These are phyloP conservation scores for Adelphocoris suturalis DNA, from an alignment of 2,888 invertebrate genomes.

Conservation along the genomic window DNA sequence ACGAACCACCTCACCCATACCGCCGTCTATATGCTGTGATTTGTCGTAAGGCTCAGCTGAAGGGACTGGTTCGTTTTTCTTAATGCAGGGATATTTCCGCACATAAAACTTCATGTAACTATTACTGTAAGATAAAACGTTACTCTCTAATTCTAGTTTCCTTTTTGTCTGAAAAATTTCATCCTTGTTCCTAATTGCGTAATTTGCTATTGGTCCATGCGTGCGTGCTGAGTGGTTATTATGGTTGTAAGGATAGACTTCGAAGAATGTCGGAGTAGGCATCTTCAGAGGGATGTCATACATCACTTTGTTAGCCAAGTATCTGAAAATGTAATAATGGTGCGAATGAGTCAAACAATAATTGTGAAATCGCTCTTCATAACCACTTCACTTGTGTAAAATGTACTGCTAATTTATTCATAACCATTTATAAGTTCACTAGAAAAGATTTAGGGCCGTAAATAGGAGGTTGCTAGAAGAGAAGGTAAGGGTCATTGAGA, in stretches of 20 bases:
- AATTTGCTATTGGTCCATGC: conserved; percentile 17
- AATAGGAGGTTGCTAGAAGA: too few relatives aligned
- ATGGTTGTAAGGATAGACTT: conserved; percentile 54
- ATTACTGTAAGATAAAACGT: conserved; percentile 57
- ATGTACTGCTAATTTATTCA: too few relatives aligned
- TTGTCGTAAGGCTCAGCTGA: conserved; percentile 36
- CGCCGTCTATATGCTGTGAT: background rate
- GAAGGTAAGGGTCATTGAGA: too few relatives aligned
- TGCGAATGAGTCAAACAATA: too few relatives aligned
- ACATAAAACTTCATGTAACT: conserved; percentile 53
- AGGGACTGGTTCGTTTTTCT: conserved; percentile 9
- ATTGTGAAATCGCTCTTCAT: too few relatives aligned
- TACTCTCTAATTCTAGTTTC: conserved; percentile 44
- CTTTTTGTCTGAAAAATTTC: conserved; percentile 26
- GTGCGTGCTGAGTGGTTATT: conserved; percentile 35
- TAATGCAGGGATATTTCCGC: conserved; percentile 18
- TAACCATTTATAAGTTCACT: too few relatives aligned
- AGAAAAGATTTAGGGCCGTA: too few relatives aligned
- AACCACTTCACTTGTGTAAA: too few relatives aligned
- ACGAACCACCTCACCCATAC: conserved; percentile 20
- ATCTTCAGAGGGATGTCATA: conserved; percentile 40
- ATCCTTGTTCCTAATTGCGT: conserved; percentile 3
- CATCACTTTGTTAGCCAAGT: conserved; percentile 64
- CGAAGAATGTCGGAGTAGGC: background rate
- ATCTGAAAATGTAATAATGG: background rate